Evolutionary conservation across 2,888 invertebrate genomes (phyloP), one percentile per base, ranked within the genome.

Genomic region (Pherbina coryleti): DNA sequence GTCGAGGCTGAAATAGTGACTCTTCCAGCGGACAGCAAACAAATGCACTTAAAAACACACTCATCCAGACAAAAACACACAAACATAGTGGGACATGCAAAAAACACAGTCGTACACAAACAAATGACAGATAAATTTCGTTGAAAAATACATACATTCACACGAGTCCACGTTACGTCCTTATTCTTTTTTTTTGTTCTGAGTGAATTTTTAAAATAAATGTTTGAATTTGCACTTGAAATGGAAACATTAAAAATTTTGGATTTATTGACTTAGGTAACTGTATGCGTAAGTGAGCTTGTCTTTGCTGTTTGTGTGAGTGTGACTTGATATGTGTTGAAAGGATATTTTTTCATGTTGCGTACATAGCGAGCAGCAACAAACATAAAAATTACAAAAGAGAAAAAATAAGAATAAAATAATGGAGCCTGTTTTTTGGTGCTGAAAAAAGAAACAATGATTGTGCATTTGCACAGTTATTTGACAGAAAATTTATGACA

Each of bases 151-250:
- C 49, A 72, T 17, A n/a, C 57, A 60, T 31, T 31, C 14, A 28
- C 25, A 31, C 25, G 69, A 5, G 17, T 22, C 49, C 14, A 67
- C 44, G 19, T 25, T 44, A 7, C 8, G 9, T 17, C 4, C 11
- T 53, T 37, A 25, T 19, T 69, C 14, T 19, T 71, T 71, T 28
- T 22, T 31, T 55, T 34, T 14, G 19, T 71, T 55, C 22, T 11
- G 19, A 49, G n/a, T 53, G 25, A 64, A 60, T 69, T 69, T 69
- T 69, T 60, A 60, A 71, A 72, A 72, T 60, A 72, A 72, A 72
- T 64, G 22, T 74, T 74, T 74, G 64, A 64, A 74, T 74, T 74
- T 74, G 74, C 74, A 74, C 74, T 74, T 74, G 74, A 74, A 74
- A 74, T 74, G 66, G 66, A 74, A 74, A 66, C 74, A 74, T 74